A percentile compares a stretch with the other conserved stretches of the same genome.
Conservation (phyloP, 2,113 vertebrate species). For the Poeciliopsis prolifica region DNA sequence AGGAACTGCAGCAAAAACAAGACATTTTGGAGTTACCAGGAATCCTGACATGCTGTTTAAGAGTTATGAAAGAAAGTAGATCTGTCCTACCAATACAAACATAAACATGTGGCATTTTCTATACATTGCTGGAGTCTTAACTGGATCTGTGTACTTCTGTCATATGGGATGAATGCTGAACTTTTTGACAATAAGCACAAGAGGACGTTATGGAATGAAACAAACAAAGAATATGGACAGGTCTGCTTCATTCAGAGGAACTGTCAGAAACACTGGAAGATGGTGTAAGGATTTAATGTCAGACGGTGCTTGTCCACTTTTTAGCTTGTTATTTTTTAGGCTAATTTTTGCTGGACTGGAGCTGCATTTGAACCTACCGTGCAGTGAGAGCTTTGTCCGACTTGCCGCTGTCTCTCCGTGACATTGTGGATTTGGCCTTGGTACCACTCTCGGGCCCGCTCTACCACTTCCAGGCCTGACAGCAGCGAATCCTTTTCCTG, state of each 20-base stretch:
- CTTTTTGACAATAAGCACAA: neutral
- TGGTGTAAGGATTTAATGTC: too few species aligned
- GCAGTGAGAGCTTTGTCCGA: slow-evolving; percentile 80
- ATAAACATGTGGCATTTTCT: neutral
- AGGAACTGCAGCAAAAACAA: too few species aligned
- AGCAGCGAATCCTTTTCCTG: slow-evolving; percentile 92
- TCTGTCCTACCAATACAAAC: neutral
- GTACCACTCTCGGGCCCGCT: slow-evolving; percentile 89
- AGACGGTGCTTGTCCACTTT: too few species aligned
- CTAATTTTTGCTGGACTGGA: neutral
- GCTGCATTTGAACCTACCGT: slow-evolving; percentile 73
- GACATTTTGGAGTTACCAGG: too few species aligned
- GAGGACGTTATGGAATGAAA: too few species aligned
- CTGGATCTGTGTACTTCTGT: neutral
- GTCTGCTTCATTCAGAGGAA: too few species aligned
- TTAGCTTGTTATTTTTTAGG: neutral
- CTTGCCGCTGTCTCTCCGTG: slow-evolving; percentile 85
- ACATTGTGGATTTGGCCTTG: slow-evolving; percentile 89
- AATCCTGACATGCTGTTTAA: neutral
- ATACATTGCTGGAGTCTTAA: neutral
- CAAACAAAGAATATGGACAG: too few species aligned
- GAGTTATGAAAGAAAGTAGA: neutral
- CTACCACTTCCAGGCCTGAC: slow-evolving; percentile 90
- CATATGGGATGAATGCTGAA: neutral
- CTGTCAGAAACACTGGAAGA: too few species aligned